Evolutionary conservation across 2,888 invertebrate genomes (phyloP).

Genomic region (Brachyptera risi): DNA sequence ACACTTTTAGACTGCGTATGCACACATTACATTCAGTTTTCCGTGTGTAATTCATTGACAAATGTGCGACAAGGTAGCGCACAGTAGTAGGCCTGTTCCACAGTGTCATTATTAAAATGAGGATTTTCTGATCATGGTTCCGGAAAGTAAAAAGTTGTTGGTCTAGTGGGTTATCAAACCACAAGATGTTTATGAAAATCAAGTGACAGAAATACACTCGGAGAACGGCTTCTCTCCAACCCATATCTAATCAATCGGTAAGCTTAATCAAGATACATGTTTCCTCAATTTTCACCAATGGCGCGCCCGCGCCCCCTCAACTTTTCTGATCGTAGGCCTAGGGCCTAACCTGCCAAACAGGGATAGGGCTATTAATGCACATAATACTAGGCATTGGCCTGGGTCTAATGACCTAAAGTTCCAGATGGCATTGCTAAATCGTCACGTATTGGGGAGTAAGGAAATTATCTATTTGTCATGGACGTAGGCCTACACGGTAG

Average conservation of each 20-base stretch:
- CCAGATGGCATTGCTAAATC: too few relatives aligned
- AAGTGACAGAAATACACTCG: constrained; percentile 25
- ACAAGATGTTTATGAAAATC: constrained; percentile 21
- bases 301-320: too few relatives aligned
- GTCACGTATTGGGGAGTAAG: too few relatives aligned
- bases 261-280: too few relatives aligned
- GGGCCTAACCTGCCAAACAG: too few relatives aligned
- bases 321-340: too few relatives aligned
- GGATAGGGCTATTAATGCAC: too few relatives aligned
- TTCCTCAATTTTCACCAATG: too few relatives aligned
- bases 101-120: constrained; percentile 26
- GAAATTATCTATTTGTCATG: too few relatives aligned
- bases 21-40: neutral
- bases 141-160: neutral
- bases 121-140: constrained; percentile 5
- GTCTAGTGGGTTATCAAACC: neutral
- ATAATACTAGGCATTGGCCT: too few relatives aligned
- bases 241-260: constrained; percentile 16
- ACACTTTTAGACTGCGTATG: neutral
- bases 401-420: too few relatives aligned
- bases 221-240: constrained; percentile 21
- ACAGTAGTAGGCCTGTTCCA: neutral
- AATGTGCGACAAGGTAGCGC: constrained; percentile 24
- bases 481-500: too few relatives aligned
- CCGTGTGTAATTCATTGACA: constrained; percentile 23